Conservation (phyloP, 2,888 invertebrate species). For the Merodon equestris region DNA sequence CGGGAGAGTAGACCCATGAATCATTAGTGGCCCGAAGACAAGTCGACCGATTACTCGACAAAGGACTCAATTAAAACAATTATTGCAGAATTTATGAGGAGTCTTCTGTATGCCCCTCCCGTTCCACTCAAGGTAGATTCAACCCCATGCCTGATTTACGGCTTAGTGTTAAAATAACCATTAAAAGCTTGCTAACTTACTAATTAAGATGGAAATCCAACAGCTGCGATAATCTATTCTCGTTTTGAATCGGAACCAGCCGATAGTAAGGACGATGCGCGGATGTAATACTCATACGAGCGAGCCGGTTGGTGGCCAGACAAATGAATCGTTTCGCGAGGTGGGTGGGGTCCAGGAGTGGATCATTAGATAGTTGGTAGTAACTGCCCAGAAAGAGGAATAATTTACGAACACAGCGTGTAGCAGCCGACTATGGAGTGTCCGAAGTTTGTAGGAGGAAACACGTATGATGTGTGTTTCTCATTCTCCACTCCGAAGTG, state of each 20-base stretch:
- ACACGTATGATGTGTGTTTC: too few species aligned
- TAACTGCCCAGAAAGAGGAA: conserved; percentile 13
- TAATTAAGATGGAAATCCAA: conserved; percentile 60
- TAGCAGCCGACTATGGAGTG: too few species aligned
- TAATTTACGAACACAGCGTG: too few species aligned
- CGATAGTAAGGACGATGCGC: conserved; percentile 5
- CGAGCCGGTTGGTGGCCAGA: conserved; percentile 12
- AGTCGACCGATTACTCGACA: too few species aligned
- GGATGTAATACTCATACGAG: background rate
- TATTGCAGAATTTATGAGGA: too few species aligned
- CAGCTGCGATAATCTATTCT: conserved; percentile 36
- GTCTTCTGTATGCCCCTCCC: too few species aligned
- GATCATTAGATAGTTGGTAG: conserved; percentile 38
- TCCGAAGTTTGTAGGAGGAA: too few species aligned
- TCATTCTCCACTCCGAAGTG: too few species aligned
- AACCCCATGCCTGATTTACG: conserved; percentile 43
- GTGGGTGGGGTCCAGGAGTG: conserved; percentile 53
- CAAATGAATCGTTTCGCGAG: conserved; percentile 51
- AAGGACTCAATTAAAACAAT: too few species aligned
- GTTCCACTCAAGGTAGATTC: too few species aligned
- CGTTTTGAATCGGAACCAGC: background rate
- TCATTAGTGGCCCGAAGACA: too few species aligned
- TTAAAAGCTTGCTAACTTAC: conserved; percentile 45
- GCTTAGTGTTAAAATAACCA: conserved; percentile 48
- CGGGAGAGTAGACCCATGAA: too few species aligned